These are phyloP conservation scores for Amorpha juglandis DNA, from an alignment of 2,888 invertebrate genomes.

Conservation along the genomic window DNA sequence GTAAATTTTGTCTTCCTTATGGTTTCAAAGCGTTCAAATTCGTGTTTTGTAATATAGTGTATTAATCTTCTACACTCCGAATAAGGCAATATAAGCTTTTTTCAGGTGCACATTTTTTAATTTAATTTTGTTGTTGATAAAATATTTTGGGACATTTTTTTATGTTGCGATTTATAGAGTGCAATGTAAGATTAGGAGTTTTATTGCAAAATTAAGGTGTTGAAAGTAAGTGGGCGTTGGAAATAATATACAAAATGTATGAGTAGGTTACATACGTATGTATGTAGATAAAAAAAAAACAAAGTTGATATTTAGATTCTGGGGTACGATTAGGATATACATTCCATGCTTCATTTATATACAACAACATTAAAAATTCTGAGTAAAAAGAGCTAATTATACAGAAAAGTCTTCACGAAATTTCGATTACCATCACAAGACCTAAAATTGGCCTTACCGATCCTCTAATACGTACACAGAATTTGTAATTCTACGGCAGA, in stretches of 20 bases:
- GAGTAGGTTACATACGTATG: too few species aligned
- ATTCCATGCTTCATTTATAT: neutral
- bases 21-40: constrained; percentile 8
- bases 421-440: constrained; percentile 11
- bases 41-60: constrained; percentile 6
- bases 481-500: constrained; percentile 28
- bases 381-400: constrained; percentile 5
- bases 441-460: constrained; percentile 19
- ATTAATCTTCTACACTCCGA: too few species aligned
- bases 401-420: constrained; percentile 9
- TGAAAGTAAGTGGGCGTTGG: too few species aligned
- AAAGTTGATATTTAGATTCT: too few species aligned
- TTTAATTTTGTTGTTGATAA: constrained; percentile 1
- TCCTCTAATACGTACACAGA: constrained; percentile 25
- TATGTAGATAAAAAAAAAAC: too few species aligned
- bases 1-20: neutral
- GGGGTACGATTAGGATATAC: too few species aligned
- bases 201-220: too few species aligned
- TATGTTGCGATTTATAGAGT: neutral
- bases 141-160: too few species aligned
- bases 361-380: neutral
- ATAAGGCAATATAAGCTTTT: neutral
- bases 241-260: too few species aligned
- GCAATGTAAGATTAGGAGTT: too few species aligned
- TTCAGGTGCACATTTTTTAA: constrained; percentile 9